Evolutionary conservation across 2,797 vertebrate species (phyloP), one percentile per base, ranked within the genome.

Genomic region (Remorina albescens): DNA sequence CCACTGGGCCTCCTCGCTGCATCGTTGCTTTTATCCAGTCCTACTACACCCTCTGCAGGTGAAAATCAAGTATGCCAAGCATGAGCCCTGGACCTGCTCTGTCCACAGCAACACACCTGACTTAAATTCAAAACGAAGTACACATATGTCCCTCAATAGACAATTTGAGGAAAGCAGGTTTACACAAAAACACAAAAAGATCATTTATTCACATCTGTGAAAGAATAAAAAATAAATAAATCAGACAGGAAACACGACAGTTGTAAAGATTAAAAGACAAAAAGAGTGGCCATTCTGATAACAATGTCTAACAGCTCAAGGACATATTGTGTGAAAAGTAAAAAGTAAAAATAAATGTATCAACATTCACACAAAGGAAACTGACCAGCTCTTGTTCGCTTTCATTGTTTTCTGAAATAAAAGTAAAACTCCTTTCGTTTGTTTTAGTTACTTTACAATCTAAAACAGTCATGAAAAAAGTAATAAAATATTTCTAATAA

Each of bases 1-100:
- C 19, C 42, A 8, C 62, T 56, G 46, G n/a, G 28, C 8, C 4
- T 12, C 36, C 3, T 5, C 44, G 28, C n/a, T 1, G 32, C 12
- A 4, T 44, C 12, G 0, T 23, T 65, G 39, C 57, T 64, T 32
- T 87, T 86, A 71, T 34, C 50, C 74, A 76, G 90, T 91, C 88
- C 83, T 89, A 74, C 69, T 83, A 56, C 93, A 15, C 93, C 94
- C 92, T 93, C 95, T 95, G 87, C 86, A 88, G 95, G 84, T 42
- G 13, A 36, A 65, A 72, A 32, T 1, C 8, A 9, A 19, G 34
- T 39, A 80, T 37, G 36, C n/a, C 71, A 74, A 13, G 16, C n/a
- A 18, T 42, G 6, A 16, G 11, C 8, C 12, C 21, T 39, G 36
- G 30, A 63, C 9, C 46, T 18, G 2, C 19, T 12, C 4, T 1